Evolutionary conservation across 2,797 vertebrate species (phyloP), one percentile per base, ranked within the genome.

Genomic region (Mareca penelope): DNA sequence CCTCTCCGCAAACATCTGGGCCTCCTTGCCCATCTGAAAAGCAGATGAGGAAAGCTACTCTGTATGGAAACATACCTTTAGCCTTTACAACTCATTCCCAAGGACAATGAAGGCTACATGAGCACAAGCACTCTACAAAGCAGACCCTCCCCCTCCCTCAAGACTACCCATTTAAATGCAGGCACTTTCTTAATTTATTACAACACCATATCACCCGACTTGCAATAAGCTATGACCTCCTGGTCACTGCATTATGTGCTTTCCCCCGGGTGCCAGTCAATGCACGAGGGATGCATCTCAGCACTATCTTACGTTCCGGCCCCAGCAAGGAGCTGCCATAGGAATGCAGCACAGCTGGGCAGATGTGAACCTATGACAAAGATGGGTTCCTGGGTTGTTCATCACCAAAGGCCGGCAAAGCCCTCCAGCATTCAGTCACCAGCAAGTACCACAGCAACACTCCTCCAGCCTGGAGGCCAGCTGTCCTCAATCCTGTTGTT

Each of bases 191-290:
- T 42, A 21, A 33, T 81, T 70, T 64, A 50, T 84, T 50, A n/a
- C 46, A 16, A 10, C 0, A 1, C 39, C 59, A 65, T 60, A 31
- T 28, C 42, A 14, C 64, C 39, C 28, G 13, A 12, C 37, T 16
- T 39, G 46, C 63, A 29, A 42, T 2, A 39, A 39, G 26, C 14
- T 3, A 6, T 6, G 55, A 46, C 33, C 59, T 50, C n/a, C 63
- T 7, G 22, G 12, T n/a, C n/a, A 7, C 59, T 6, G 37, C 70
- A n/a, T 21, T 0, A 3, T 2, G 1, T 12, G 52, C 26, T 7
- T 48, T 44, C 7, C 28, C 21, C 48, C 33, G 24, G 2, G 0
- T 15, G 35, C 56, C 60, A 44, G 28, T 19, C 2, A 3, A 6
- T 0, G 1, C 16, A 57, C 0, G 2, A n/a, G 8, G 76, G 69